Evolutionary conservation across 2,888 invertebrate genomes (phyloP).

Genomic region (Caenorhabditis sinica): DNA sequence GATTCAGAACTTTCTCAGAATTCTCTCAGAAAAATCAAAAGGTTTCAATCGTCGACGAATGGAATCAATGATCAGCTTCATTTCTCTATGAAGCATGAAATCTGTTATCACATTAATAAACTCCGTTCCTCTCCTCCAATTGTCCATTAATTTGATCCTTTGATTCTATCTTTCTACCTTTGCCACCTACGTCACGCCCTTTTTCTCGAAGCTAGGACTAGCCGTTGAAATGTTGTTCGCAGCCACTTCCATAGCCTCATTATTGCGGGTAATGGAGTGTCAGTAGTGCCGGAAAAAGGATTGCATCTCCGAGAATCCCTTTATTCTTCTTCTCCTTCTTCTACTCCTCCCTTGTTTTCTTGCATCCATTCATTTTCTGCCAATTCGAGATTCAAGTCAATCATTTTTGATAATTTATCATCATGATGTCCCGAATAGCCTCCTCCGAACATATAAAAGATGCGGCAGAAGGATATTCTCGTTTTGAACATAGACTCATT

Average conservation of each 20-base stretch:
- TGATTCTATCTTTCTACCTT: slow-evolving; percentile 7
- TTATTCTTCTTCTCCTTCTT: neutral
- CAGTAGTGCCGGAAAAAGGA: slow-evolving; percentile 50
- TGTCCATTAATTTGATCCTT: slow-evolving; percentile 33
- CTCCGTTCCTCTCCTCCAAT: slow-evolving; percentile 8
- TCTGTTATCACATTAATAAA: slow-evolving; percentile 24
- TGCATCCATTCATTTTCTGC: slow-evolving; percentile 4
- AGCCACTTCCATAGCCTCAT: slow-evolving; percentile 43
- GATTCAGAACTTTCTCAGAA: neutral
- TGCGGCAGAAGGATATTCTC: neutral
- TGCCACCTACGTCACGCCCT: slow-evolving; percentile 35
- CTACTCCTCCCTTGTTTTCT: slow-evolving; percentile 19
- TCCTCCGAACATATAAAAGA: slow-evolving; percentile 31
- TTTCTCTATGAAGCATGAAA: neutral
- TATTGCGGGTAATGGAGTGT: slow-evolving; percentile 57
- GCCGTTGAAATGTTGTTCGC: slow-evolving; percentile 50
- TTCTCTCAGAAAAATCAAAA: neutral
- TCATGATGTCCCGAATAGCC: slow-evolving; percentile 24
- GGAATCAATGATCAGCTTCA: neutral
- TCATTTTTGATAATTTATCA: slow-evolving; percentile 47
- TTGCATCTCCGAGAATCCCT: slow-evolving; percentile 43
- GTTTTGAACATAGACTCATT: neutral
- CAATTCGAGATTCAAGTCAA: slow-evolving; percentile 30
- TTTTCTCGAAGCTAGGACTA: slow-evolving; percentile 31
- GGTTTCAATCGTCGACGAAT: neutral